Evolutionary conservation across 2,888 invertebrate genomes (phyloP), one percentile per base, ranked within the genome.

Genomic region (Trichogramma dendrolimi): DNA sequence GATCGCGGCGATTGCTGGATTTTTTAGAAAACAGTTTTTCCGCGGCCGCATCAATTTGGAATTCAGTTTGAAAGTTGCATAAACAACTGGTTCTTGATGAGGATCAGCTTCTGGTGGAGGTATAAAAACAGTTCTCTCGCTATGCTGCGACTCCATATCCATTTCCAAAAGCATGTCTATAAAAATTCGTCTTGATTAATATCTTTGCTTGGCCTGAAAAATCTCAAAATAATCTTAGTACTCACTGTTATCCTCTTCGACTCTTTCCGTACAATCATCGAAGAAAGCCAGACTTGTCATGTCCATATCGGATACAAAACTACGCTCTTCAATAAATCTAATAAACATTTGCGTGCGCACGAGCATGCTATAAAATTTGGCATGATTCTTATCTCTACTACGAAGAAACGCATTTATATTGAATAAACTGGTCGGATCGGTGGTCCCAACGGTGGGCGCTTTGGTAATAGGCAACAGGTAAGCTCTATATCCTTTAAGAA

Each of bases 271-370:
- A 77, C 97, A 98, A 75, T 99, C 97, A 80, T 99, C 99, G 76
- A 99, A 99, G 81, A 95, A 95, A 10, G 92, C 94, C 61, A 99
- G 82, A 53, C 95, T 94, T 64, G 94, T 94, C 79, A 79, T 79
- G 81, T 98, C 97, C 72, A 92, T 94, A 75, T 97, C 97, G n/a
- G 96, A 95, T 0, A 97, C 95, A 81, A 99, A 98, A 69, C 96
- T 96, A 27, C 98, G 86, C 79, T 99, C 99, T 80, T 99, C 98
- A 67, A 99, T 97, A 80, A 99, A 99, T 57, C 96, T 75, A 68
- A 94, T 95, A 81, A 97, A 98, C 91, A 95, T 94, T 81, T 98
- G 97, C 1, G 97, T 98, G 72, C 89, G 89, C 85, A 94, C 91
- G 76, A 96, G 82, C 69, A 92, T 83, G 43, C 87, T 86, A 81